phyloP scores from a whole-genome alignment of 2,113 vertebrate species.

The Pluvianellus socialis region DNA sequence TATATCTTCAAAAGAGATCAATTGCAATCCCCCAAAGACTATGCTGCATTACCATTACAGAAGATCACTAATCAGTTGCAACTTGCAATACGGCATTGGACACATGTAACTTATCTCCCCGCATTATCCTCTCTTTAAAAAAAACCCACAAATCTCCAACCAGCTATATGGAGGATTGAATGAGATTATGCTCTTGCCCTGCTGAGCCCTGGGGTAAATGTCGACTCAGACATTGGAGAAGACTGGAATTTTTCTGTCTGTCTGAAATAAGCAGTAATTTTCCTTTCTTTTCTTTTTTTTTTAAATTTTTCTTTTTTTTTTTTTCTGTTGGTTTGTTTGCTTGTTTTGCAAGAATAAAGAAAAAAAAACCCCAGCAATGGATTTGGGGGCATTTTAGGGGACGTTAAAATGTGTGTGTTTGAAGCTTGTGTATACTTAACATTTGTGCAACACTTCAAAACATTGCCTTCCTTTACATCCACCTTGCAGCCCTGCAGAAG shows the following conservation, averaged over 20 bases:
- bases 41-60: constrained; percentile 30
- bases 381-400: neutral
- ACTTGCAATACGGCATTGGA: neutral
- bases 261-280: neutral
- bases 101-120: constrained; percentile 15
- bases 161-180: neutral
- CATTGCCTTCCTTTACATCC: neutral
- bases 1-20: constrained; percentile 38
- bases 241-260: neutral
- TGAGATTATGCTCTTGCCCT: neutral
- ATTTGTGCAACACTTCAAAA: neutral
- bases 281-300: neutral
- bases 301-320: too few species aligned
- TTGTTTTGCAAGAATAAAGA: neutral
- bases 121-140: neutral
- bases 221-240: neutral
- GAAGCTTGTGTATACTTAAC: neutral
- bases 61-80: constrained; percentile 35
- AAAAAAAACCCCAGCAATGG: neutral
- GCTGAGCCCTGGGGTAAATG: neutral
- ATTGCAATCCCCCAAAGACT: constrained; percentile 3
- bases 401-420: neutral
- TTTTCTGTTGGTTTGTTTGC: neutral
- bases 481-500: neutral
- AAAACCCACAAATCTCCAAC: neutral